Evolutionary conservation across 2,888 invertebrate genomes (phyloP).

Genomic region (Nemapogon koenigi): DNA sequence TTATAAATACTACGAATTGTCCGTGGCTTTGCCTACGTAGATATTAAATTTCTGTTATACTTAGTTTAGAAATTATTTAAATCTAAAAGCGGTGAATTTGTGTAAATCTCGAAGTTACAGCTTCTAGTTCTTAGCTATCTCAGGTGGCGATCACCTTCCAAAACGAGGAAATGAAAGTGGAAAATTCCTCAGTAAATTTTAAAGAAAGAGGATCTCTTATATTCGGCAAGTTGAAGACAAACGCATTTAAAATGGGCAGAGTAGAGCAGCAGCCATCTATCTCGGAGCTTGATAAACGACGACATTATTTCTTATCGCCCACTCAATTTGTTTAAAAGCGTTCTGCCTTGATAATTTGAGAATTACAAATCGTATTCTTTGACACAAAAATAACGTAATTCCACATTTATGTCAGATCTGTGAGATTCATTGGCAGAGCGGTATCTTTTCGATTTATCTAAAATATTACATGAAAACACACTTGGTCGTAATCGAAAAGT

Average conservation of each 20-base stretch:
- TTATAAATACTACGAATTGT: too few relatives aligned
- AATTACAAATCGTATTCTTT: slow-evolving; percentile 62
- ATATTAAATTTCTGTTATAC: too few relatives aligned
- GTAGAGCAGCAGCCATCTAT: slow-evolving; percentile 60
- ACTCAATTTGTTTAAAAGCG: slow-evolving; percentile 66
- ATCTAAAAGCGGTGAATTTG: too few relatives aligned
- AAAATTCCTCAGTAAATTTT: too few relatives aligned
- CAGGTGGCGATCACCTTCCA: too few relatives aligned
- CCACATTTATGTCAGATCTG: slow-evolving; percentile 35
- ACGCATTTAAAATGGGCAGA: slow-evolving; percentile 65
- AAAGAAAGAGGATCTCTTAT: slow-evolving; percentile 55
- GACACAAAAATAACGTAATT: slow-evolving; percentile 57
- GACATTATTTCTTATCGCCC: slow-evolving; percentile 65
- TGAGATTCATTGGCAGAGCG: slow-evolving; percentile 33
- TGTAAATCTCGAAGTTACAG: too few relatives aligned
- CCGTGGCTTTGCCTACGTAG: too few relatives aligned
- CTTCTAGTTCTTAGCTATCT: too few relatives aligned
- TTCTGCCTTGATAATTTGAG: slow-evolving; percentile 64
- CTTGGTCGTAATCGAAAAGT: too few relatives aligned
- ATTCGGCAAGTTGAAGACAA: slow-evolving; percentile 62
- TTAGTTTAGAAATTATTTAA: too few relatives aligned
- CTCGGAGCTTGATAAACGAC: slow-evolving; percentile 62
- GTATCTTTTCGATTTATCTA: slow-evolving; percentile 30
- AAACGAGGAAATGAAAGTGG: too few relatives aligned
- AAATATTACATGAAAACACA: too few relatives aligned